phyloP scores from a whole-genome alignment of 2,888 invertebrate species.

The Arctia plantaginis region DNA sequence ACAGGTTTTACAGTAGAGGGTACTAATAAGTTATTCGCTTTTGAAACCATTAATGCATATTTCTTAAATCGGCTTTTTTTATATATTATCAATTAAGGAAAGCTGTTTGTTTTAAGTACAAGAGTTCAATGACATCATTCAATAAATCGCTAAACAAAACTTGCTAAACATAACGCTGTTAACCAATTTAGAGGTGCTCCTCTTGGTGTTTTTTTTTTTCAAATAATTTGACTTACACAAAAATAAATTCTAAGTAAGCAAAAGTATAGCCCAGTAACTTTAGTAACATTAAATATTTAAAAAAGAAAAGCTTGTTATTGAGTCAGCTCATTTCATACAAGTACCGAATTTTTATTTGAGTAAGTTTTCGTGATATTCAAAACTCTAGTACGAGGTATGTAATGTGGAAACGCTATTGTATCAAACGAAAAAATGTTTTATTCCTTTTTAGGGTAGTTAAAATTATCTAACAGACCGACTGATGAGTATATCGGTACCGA shows the following conservation, averaged over 20 bases:
- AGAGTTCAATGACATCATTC: background rate
- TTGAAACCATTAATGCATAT: no score
- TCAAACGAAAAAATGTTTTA: background rate
- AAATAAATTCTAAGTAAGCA: background rate
- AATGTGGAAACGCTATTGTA: background rate
- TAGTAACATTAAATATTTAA: background rate
- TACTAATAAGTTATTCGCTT: no score
- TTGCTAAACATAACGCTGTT: no score
- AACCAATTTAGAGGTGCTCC: background rate
- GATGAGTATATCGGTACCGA: slow-evolving; percentile 23
- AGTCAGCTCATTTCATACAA: background rate
- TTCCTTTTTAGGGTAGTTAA: slow-evolving; percentile 34
- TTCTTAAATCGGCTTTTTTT: no score
- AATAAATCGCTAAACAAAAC: background rate
- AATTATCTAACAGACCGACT: slow-evolving; percentile 25
- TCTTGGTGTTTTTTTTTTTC: background rate
- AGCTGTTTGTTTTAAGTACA: background rate
- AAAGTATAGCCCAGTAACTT: background rate
- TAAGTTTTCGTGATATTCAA: background rate
- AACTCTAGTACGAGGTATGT: background rate
- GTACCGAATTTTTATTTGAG: background rate
- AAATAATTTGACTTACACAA: background rate
- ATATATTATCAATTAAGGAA: background rate
- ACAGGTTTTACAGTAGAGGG: background rate
- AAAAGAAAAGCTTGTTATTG: background rate